Conservation (phyloP, 2,797 vertebrate species). For the Fistularia commersonii region DNA sequence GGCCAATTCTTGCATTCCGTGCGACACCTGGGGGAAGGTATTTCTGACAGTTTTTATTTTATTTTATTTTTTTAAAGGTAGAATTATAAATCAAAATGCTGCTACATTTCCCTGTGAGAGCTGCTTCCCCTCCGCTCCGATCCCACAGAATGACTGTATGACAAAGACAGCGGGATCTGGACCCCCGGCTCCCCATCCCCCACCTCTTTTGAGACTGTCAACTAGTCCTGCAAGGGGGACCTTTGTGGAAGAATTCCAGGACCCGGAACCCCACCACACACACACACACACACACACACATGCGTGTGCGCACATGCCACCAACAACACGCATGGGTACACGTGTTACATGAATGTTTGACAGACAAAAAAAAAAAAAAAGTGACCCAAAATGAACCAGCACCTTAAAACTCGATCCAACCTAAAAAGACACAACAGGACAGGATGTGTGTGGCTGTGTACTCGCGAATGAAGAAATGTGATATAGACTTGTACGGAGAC, state of each 20-base stretch:
- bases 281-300: slow-evolving; percentile 7
- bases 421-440: slow-evolving; percentile 60
- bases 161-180: too few relatives aligned
- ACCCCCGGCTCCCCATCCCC: slow-evolving; percentile 17
- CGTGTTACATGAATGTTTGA: slow-evolving; percentile 75
- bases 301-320: slow-evolving; percentile 17
- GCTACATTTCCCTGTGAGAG: slow-evolving; percentile 67
- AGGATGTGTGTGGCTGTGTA: slow-evolving; percentile 73
- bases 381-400: slow-evolving; percentile 75
- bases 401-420: slow-evolving; percentile 69
- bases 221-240: slow-evolving; percentile 8
- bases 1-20: slow-evolving; percentile 72
- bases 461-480: slow-evolving; percentile 75
- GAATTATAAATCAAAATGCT: slow-evolving; percentile 58
- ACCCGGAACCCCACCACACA: slow-evolving; percentile 17
- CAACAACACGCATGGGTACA: slow-evolving; percentile 58
- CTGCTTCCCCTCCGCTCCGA: slow-evolving; percentile 63
- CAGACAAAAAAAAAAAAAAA: slow-evolving; percentile 37
- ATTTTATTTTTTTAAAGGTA: slow-evolving; percentile 30
- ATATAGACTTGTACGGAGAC: slow-evolving; percentile 73
- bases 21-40: slow-evolving; percentile 24
- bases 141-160: too few relatives aligned
- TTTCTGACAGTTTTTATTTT: slow-evolving; percentile 50
- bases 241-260: slow-evolving; percentile 33
- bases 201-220: slow-evolving; percentile 21